Evolutionary conservation across 2,797 vertebrate species (phyloP).

Genomic region (Gymnoscopelus braueri): DNA sequence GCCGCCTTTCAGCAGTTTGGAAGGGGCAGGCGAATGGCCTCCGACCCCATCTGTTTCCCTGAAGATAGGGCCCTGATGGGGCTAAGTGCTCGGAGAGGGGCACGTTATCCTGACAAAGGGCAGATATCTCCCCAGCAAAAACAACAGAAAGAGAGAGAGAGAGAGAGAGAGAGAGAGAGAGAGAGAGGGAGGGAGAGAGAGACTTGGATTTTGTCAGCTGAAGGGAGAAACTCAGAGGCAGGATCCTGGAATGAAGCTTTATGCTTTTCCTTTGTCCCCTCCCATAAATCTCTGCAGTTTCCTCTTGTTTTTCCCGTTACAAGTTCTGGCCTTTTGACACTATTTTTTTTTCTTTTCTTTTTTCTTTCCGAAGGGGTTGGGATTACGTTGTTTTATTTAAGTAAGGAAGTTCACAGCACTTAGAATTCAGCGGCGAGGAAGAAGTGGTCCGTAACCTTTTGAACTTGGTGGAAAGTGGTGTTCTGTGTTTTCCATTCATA

Average conservation of each 20-base stretch:
- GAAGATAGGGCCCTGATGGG: slow-evolving; percentile 93
- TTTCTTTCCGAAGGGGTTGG: slow-evolving; percentile 83
- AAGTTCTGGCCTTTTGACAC: slow-evolving; percentile 87
- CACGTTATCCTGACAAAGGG: slow-evolving; percentile 83
- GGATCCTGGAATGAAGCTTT: slow-evolving; percentile 78
- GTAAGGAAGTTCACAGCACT: slow-evolving; percentile 90
- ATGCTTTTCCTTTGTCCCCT: slow-evolving; percentile 81
- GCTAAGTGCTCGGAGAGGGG: slow-evolving; percentile 86
- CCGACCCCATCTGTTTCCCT: slow-evolving; percentile 99
- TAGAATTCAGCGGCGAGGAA: slow-evolving; percentile 87
- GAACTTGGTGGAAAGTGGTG: slow-evolving; percentile 84
- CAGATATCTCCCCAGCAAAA: slow-evolving; percentile 77
- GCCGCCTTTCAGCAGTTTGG: slow-evolving; percentile 95
- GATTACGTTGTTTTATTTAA: slow-evolving; percentile 87
- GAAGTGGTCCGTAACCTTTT: slow-evolving; percentile 92
- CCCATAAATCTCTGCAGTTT: slow-evolving; percentile 91
- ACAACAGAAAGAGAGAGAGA: slow-evolving; percentile 60
- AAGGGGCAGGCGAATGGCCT: slow-evolving; percentile 94
- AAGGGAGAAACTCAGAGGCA: slow-evolving; percentile 72
- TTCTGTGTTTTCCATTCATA: slow-evolving; percentile 73
- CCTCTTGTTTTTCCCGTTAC: slow-evolving; percentile 94
- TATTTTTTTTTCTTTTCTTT: slow-evolving; percentile 78
- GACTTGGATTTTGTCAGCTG: slow-evolving; percentile 75
- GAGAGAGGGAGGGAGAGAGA: slow-evolving; percentile 57
- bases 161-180: slow-evolving; percentile 37